Conservation (phyloP, 64 coral and sea anemone species). For the Cladopsammia gracilis region DNA sequence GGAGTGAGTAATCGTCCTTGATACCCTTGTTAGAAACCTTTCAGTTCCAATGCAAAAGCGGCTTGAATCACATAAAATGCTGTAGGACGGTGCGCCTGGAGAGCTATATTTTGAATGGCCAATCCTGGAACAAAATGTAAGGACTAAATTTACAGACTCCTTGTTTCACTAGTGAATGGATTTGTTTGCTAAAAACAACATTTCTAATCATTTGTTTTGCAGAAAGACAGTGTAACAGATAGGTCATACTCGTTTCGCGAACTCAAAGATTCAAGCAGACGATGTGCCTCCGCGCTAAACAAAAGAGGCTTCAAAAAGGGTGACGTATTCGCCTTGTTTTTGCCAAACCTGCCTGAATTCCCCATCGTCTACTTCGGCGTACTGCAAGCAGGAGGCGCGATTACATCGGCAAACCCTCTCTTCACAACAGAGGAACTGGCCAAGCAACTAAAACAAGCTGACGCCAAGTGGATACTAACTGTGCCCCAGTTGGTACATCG, state of each 20-base stretch:
- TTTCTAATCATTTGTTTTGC: neutral
- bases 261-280: constrained; percentile 53
- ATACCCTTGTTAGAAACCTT: too few species aligned
- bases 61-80: too few species aligned
- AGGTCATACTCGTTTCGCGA: constrained; percentile 63
- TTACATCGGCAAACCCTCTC: constrained; percentile 72
- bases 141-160: too few species aligned
- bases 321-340: constrained; percentile 68
- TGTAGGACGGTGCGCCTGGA: too few species aligned
- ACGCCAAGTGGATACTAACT: constrained; percentile 70
- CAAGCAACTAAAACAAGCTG: constrained; percentile 47
- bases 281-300: constrained; percentile 55
- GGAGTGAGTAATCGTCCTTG: too few species aligned
- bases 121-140: too few species aligned
- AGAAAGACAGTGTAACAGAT: constrained; percentile 57
- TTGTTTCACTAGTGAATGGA: too few species aligned
- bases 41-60: too few species aligned
- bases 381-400: constrained; percentile 56
- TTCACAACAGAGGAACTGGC: constrained; percentile 77
- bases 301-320: constrained; percentile 74
- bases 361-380: constrained; percentile 71
- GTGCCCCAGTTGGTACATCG: constrained; percentile 58
- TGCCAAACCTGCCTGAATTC: constrained; percentile 81
- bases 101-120: too few species aligned
- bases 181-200: too few species aligned